A percentile compares a stretch with the other conserved stretches of the same genome.
These are phyloP conservation scores for Deilephila porcellus DNA, from an alignment of 2,888 invertebrate genomes.

Conservation along the genomic window DNA sequence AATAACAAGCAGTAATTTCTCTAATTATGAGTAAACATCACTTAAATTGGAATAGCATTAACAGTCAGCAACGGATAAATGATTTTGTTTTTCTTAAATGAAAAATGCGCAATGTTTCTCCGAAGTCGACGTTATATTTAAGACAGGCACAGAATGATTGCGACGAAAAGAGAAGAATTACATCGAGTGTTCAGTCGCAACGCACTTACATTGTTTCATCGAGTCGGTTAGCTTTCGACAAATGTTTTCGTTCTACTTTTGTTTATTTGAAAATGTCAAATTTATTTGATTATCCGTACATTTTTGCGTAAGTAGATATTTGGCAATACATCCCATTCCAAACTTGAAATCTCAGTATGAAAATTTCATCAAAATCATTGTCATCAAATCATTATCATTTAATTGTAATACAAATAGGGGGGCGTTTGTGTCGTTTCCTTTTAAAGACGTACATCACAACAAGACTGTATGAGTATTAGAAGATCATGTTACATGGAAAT, in stretches of 20 bases:
- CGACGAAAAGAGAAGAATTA: neutral
- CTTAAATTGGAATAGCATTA: neutral
- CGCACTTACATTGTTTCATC: constrained; percentile 11
- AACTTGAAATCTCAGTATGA: neutral
- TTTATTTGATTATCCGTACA: neutral
- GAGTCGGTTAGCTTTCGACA: constrained; percentile 13
- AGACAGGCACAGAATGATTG: neutral
- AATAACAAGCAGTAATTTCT: too few relatives aligned
- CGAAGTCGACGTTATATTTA: neutral
- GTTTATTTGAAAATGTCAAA: neutral
- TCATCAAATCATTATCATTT: neutral
- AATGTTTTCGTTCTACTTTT: constrained; percentile 8
- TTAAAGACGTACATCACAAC: too few relatives aligned
- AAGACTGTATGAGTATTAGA: too few relatives aligned
- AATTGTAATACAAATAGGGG: neutral
- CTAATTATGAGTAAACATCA: neutral
- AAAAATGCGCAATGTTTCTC: neutral
- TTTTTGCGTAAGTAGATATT: neutral
- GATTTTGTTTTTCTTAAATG: neutral
- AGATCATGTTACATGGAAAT: too few relatives aligned
- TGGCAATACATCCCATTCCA: neutral
- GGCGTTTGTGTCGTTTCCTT: neutral
- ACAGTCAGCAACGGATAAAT: too few relatives aligned
- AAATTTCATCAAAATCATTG: neutral
- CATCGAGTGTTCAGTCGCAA: too few relatives aligned